These are phyloP conservation scores for Zaprionus ornatus DNA, from an alignment of 1,140 invertebrate species.

Conservation along the genomic window DNA sequence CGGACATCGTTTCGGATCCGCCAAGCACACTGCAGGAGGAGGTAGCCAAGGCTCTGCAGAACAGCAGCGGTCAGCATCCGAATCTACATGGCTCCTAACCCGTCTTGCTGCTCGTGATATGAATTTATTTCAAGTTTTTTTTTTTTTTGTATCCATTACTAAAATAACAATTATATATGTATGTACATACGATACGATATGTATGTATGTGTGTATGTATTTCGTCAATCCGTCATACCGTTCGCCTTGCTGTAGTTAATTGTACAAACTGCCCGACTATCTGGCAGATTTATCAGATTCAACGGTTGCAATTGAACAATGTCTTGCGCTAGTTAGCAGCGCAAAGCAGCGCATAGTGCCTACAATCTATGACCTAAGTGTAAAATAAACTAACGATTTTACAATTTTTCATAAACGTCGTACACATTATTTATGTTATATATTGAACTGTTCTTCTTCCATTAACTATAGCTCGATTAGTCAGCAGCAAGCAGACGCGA, in stretches of 20 bases:
- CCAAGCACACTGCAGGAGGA: slow-evolving; percentile 94
- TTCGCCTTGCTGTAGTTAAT: slow-evolving; percentile 43
- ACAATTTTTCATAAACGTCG: slow-evolving; percentile 59
- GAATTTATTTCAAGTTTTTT: slow-evolving; percentile 69
- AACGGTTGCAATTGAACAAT: slow-evolving; percentile 28
- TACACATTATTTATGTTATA: background rate
- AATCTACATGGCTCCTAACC: slow-evolving; percentile 76
- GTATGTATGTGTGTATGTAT: slow-evolving; percentile 1
- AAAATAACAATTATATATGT: slow-evolving; percentile 37
- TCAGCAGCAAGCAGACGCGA: too few relatives aligned
- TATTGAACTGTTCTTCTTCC: background rate
- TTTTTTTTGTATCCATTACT: slow-evolving; percentile 37
- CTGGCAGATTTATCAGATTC: slow-evolving; percentile 53
- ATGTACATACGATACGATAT: background rate
- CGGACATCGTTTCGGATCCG: slow-evolving; percentile 94
- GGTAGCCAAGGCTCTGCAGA: slow-evolving; percentile 85
- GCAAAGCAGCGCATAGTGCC: slow-evolving; percentile 69
- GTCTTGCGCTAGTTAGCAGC: slow-evolving; percentile 16
- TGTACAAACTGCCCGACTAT: slow-evolving; percentile 59
- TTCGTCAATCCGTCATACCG: slow-evolving; percentile 22
- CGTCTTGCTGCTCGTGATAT: slow-evolving; percentile 63
- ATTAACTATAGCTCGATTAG: too few relatives aligned
- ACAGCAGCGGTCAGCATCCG: slow-evolving; percentile 76
- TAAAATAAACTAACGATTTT: slow-evolving; percentile 79
- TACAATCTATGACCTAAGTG: slow-evolving; percentile 64